phyloP scores from a whole-genome alignment of 2,888 invertebrate genomes.

The Sceliomorpha sp. region DNA sequence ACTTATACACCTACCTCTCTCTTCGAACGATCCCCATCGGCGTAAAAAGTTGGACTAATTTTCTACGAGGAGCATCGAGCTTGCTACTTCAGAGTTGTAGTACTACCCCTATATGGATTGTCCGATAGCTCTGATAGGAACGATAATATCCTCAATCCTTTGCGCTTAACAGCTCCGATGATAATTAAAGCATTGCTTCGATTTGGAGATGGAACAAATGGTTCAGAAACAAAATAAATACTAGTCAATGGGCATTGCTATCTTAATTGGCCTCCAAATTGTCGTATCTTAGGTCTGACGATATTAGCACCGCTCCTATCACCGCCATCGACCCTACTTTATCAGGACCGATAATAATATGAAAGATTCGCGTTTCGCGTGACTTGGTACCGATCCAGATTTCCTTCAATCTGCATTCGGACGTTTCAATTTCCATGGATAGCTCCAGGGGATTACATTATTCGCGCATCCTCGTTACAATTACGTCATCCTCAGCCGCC shows the following conservation, averaged over 20 bases:
- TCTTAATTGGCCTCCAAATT: too few relatives aligned
- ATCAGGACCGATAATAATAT: too few relatives aligned
- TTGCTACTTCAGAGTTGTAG: conserved; percentile 48
- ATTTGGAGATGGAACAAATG: conserved; percentile 5
- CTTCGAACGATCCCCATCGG: conserved; percentile 28
- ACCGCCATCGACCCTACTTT: too few relatives aligned
- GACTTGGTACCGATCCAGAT: conserved; percentile 13
- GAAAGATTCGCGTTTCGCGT: conserved; percentile 1
- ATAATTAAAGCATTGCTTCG: conserved; percentile 14
- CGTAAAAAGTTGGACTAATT: conserved; percentile 66
- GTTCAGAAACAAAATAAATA: background rate
- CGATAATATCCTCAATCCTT: conserved; percentile 21
- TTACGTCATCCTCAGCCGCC: conserved; percentile 53
- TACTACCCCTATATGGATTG: conserved; percentile 25
- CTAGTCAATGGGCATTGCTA: background rate
- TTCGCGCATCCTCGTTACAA: conserved; percentile 47
- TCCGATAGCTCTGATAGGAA: conserved; percentile 4
- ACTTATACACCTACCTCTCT: conserved; percentile 66
- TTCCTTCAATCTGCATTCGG: conserved; percentile 39
- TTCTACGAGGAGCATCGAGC: conserved; percentile 60
- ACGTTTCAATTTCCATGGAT: conserved; percentile 50
- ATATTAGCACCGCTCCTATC: too few relatives aligned
- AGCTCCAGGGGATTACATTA: conserved; percentile 43
- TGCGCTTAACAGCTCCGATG: too few relatives aligned
- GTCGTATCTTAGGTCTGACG: too few relatives aligned